Evolutionary conservation across 2,888 invertebrate species (phyloP).

Genomic region (Myopa testacea): DNA sequence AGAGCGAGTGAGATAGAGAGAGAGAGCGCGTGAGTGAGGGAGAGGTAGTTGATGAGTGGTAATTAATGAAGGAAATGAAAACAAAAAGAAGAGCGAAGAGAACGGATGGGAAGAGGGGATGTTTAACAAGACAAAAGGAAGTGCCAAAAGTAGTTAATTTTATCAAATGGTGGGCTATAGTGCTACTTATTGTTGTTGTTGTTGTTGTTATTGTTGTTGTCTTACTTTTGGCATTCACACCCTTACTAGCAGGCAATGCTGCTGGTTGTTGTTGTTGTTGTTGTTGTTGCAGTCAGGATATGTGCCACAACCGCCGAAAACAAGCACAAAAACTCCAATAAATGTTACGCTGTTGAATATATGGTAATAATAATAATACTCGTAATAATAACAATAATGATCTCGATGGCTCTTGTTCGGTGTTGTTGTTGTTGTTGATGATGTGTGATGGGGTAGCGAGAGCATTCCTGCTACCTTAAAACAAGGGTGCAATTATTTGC

Average conservation of each 20-base stretch:
- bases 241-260: too few relatives aligned
- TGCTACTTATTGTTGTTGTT: not conserved
- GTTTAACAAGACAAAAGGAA: not conserved
- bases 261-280: too few relatives aligned
- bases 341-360: not conserved
- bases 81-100: not conserved
- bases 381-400: not conserved
- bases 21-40: not conserved
- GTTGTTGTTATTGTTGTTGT: not conserved
- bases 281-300: too few relatives aligned
- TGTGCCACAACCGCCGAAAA: not conserved
- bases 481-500: constrained; percentile 39
- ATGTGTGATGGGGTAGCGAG: not conserved
- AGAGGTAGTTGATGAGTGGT: not conserved
- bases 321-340: not conserved
- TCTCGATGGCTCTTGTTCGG: not conserved
- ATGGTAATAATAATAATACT: too few relatives aligned
- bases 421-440: constrained; percentile 19
- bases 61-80: not conserved
- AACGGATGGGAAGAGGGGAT: not conserved
- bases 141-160: too few relatives aligned
- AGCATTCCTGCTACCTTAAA: not conserved
- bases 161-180: too few relatives aligned
- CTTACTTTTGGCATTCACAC: not conserved
- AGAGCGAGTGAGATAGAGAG: not conserved